Conservation (phyloP, 2,797 vertebrate species). For the Eulemur rubriventer region DNA sequence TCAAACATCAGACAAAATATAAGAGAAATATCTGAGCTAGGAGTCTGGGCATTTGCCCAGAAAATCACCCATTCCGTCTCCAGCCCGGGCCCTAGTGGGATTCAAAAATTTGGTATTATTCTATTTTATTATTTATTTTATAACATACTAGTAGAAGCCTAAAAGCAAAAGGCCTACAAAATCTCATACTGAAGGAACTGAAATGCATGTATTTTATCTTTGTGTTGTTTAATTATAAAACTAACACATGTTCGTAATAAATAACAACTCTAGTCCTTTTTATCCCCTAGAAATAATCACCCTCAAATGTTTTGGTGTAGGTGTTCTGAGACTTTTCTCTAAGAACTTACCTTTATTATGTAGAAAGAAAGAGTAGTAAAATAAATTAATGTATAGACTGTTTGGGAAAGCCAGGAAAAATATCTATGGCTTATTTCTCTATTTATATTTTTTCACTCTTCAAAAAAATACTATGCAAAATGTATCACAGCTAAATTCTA, state of each 20-base stretch:
- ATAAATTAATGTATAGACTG: neutral
- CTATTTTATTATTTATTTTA: neutral
- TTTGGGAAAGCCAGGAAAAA: neutral
- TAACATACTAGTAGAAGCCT: neutral
- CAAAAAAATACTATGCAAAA: neutral
- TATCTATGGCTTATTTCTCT: neutral
- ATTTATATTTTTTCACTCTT: neutral
- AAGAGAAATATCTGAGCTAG: neutral
- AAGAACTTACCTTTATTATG: neutral
- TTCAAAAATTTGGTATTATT: neutral
- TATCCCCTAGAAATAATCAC: neutral
- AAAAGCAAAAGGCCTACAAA: neutral
- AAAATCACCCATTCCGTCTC: neutral
- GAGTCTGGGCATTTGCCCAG: neutral
- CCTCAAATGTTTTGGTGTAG: neutral
- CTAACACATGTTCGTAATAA: neutral
- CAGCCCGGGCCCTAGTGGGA: neutral
- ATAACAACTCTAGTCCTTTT: neutral
- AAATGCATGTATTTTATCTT: neutral
- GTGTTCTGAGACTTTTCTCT: neutral
- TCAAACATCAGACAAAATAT: neutral
- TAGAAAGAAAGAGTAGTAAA: neutral
- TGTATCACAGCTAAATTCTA: neutral
- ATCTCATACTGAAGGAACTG: neutral
- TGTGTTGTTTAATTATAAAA: constrained; percentile 3